Conservation (phyloP, 2,113 vertebrate species). For the Macaca mulatta region DNA sequence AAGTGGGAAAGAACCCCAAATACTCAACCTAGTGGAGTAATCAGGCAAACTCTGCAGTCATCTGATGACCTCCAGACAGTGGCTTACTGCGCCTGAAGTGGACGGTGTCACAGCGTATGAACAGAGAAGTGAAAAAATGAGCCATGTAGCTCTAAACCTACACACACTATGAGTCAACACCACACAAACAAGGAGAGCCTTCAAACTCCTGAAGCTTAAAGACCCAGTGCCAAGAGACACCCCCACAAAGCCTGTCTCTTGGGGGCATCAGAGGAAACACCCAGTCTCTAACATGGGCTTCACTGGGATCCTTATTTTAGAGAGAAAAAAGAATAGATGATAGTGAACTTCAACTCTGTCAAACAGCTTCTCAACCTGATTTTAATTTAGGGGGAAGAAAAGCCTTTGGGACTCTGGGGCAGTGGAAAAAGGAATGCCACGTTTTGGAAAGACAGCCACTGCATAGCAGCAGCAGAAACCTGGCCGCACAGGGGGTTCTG, state of each 20-base stretch:
- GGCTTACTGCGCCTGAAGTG: fast-evolving
- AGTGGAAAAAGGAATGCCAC: not conserved
- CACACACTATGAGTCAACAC: not conserved
- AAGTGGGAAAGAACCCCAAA: not conserved
- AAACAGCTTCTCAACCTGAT: not conserved
- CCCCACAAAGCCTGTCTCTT: fast-evolving
- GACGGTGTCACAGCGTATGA: fast-evolving
- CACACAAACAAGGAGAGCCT: fast-evolving
- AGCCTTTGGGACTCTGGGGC: not conserved
- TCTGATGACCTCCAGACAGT: fast-evolving
- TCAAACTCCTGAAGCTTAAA: fast-evolving
- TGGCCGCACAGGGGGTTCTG: too few species aligned
- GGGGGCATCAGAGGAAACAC: fast-evolving
- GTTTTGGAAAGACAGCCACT: not conserved
- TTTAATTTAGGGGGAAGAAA: not conserved
- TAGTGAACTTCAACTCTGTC: not conserved
- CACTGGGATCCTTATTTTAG: not conserved
- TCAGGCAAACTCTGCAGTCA: fast-evolving
- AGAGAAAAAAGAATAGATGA: not conserved
- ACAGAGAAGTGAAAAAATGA: fast-evolving
- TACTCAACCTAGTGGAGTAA: not conserved
- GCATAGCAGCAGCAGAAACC: not conserved
- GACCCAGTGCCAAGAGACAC: not conserved
- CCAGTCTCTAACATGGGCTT: not conserved
- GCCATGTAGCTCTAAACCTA: not conserved